Base-by-base conservation (phyloP, 2,113 vertebrate genomes). In the Pleuronectes platessa region DNA sequence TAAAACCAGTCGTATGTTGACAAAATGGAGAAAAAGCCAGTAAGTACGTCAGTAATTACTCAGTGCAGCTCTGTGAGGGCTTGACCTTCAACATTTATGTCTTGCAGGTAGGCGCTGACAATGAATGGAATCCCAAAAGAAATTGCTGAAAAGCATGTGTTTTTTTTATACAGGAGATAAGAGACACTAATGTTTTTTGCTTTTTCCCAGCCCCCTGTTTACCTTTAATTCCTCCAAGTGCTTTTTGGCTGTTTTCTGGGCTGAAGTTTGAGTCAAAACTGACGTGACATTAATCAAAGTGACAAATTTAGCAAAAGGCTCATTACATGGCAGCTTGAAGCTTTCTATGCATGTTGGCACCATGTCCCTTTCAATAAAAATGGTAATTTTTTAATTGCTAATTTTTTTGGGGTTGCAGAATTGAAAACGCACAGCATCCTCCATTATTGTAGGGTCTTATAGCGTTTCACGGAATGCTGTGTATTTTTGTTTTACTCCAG, bases 11-110 rank as follows among this genome's bases (percentile, higher is more conserved):
- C 18, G 7, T 20, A 11, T 74, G 13, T 72, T 61, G 45, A 35
- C 61, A 68, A 42, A 51, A 4, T 63, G 40, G 14, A 61, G 4
- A 51, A n/a, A 45, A 54, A 67, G n/a, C 59, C 68, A 67, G 51
- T 56, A 66, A 5, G 0, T 54, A 26, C n/a, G 59, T 51, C 18
- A 5, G 12, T 68, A 45, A 74, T 78, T 47, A 70, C 31, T 26
- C 55, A 49, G 24, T 18, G 26, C 27, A 24, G 17, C 24, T 37
- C 31, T 71, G 0, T 11, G 2, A 35, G 37, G 55, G 35, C 23
- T 15, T 62, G 58, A 63, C 62, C 69, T 71, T 63, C 18, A 35
- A 45, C 23, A 12, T 66, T 47, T 20, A 40, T 65, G 17, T 62
- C 12, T 69, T 56, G 49, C 21, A 31, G 45, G 45, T 21, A 14